Base-by-base conservation (phyloP, 2,888 invertebrate genomes). In the Brachyopa scutellaris region DNA sequence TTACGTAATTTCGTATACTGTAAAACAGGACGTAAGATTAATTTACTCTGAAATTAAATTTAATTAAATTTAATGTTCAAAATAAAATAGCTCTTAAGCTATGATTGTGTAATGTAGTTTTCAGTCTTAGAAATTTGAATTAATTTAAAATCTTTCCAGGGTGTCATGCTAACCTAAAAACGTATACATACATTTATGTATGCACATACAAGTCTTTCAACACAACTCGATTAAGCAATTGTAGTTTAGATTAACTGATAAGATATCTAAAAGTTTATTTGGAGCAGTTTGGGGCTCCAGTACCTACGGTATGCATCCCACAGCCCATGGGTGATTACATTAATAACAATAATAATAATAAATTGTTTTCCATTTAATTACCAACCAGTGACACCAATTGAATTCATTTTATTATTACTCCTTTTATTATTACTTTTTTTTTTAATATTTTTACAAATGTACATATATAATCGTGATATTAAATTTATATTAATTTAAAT, bases 311-410 rank as follows among this genome's bases (percentile, higher is more conserved):
- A n/a, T 42, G 19, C 21, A 5, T 55, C 40, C 23, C 55, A 69
- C 55, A 23, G 15, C 4, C 15, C 4, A 5, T 5, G 36, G 38
- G 45, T 45, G 9, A 33, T 57, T 57, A 7, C 17, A 29, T 62
- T 29, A 64, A 78, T 77, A 55, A 57, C 59, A 67, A 23, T 51
- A 19, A 49, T 33, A 26, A 31, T 0, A 9, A 17, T 13, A 13
- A 15, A 31, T 7, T 47, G n/a, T 57, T 17, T 59, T 15, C 13
- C 31, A 40, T 62, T 19, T 31, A 31, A 55, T 40, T 23, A 26
- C 31, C 38, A 49, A 57, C 21, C 42, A 13, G 11, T 55, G 69
- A 38, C 38, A 17, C 15, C 42, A 55, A 62, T 55, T 29, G 11
- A 47, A 45, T 51, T 59, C 29, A 55, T 59, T 57, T 33, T 29